Base-by-base conservation (phyloP, 2,113 vertebrate genomes). In the Poecile atricapillus region DNA sequence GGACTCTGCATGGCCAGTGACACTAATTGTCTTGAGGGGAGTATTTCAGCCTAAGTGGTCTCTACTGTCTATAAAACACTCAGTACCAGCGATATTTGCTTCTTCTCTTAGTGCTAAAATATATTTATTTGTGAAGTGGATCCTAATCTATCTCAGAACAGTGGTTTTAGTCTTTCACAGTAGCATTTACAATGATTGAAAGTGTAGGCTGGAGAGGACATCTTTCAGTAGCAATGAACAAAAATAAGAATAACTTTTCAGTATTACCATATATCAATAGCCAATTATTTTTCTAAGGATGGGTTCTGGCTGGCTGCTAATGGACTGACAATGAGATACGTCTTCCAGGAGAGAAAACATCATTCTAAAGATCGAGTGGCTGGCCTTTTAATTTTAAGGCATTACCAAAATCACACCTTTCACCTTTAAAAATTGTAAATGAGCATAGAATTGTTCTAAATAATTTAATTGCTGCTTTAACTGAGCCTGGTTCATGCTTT, bases 381-480 rank as follows among this genome's bases (percentile, higher is more conserved):
- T 95, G 95, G 95, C 96, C 94, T 96, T 95, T 96, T 97, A 92
- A 97, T 97, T 97, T 85, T 83, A 93, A 96, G 89, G 44, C 79
- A 97, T 97, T 96, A 95, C 76, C 81, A 90, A 94, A 97, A 96
- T 97, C 97, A 89, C 79, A 95, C 92, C 96, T 95, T 96, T 95
- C 96, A 95, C 95, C 95, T 96, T 95, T 95, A 95, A 94, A 96
- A 97, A 89, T 88, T 89, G 65, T 91, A 96, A 95, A 97, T 60
- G 53, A 86, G 78, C 23, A 0, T 52, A 55, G 89, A 8, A 67
- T 49, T 35, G 46, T 70, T 69, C 76, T 96, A 95, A 95, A 96
- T 96, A 90, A 97, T 87, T 88, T 94, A 94, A 93, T 88, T 90
- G 95, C 85, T 93, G 64, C 55, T 78, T 76, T 84, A 95, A 64